phyloP scores from a whole-genome alignment of 1,140 invertebrate species.

The Diorhabda sublineata region DNA sequence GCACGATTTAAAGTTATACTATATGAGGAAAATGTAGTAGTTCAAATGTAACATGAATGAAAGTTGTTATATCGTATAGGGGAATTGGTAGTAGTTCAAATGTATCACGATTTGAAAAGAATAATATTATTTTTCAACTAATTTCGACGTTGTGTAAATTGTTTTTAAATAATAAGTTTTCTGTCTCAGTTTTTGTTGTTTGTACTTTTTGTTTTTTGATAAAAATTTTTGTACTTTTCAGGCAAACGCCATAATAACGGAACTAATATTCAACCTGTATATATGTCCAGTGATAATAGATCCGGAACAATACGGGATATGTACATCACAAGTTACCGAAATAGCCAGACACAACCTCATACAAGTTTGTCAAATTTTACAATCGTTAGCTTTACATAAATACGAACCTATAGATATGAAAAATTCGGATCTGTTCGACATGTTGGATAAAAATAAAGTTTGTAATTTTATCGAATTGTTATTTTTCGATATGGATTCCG shows the following conservation, averaged over 20 bases:
- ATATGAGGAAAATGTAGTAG: no score
- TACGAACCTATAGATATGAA: conserved; percentile 74
- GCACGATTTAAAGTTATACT: no score
- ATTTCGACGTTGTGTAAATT: no score
- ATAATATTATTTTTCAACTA: no score
- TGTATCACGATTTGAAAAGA: no score
- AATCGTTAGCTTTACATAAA: conserved; percentile 81
- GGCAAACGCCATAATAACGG: conserved; percentile 78
- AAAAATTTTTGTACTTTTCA: conserved; percentile 44
- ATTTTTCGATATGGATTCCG: conserved; percentile 58
- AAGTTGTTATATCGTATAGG: no score
- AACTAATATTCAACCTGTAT: conserved; percentile 90
- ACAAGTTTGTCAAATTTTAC: conserved; percentile 86
- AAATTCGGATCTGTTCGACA: conserved; percentile 67
- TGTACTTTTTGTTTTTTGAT: no score
- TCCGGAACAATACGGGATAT: conserved; percentile 93
- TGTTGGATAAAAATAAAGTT: conserved; percentile 73
- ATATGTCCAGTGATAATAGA: conserved; percentile 96
- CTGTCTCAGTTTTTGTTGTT: no score
- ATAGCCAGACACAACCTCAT: conserved; percentile 90
- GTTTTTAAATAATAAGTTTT: no score
- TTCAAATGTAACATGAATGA: no score
- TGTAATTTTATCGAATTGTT: conserved; percentile 70
- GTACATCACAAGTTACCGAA: conserved; percentile 87
- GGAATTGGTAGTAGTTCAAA: no score